phyloP scores from a whole-genome alignment of 53 echinoderm and acorn worm genomes.

The Holothuria scabra region DNA sequence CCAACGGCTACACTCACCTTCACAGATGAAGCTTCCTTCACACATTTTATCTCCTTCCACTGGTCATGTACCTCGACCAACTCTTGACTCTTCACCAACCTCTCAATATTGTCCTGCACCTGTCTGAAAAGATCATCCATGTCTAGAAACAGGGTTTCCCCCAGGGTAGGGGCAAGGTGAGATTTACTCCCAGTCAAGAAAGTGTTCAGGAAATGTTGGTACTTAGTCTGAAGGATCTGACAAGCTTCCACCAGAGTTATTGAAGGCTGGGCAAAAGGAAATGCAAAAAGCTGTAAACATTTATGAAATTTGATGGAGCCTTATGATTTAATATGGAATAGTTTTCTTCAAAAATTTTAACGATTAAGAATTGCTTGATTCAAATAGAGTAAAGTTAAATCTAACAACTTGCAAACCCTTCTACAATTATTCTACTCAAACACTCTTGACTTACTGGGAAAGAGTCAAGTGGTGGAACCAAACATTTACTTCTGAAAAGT shows the following conservation, averaged over 20 bases:
- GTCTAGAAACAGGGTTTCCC: slow-evolving; percentile 80
- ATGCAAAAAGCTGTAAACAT: too few species aligned
- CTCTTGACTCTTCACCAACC: slow-evolving; percentile 17
- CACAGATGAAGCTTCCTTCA: slow-evolving; percentile 14
- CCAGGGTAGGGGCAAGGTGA: slow-evolving; percentile 70
- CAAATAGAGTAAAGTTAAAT: too few species aligned
- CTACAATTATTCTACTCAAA: too few species aligned
- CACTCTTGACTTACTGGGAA: too few species aligned
- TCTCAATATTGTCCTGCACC: slow-evolving; percentile 67
- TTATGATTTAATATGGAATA: too few species aligned
- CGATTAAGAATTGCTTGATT: too few species aligned
- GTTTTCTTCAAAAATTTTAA: too few species aligned
- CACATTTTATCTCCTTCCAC: neutral
- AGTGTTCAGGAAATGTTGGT: slow-evolving; percentile 60
- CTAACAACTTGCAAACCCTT: too few species aligned
- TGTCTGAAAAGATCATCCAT: slow-evolving; percentile 79
- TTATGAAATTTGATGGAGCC: too few species aligned
- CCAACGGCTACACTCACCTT: slow-evolving; percentile 5
- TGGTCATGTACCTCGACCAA: neutral
- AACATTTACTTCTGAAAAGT: too few species aligned
- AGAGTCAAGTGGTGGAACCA: too few species aligned
- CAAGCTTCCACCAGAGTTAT: slow-evolving; percentile 63
- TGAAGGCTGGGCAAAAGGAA: slow-evolving; percentile 36
- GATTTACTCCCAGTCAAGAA: slow-evolving; percentile 16
- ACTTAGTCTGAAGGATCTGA: slow-evolving; percentile 64